Base-by-base conservation (phyloP, 2,888 invertebrate genomes). In the Autographa gamma region DNA sequence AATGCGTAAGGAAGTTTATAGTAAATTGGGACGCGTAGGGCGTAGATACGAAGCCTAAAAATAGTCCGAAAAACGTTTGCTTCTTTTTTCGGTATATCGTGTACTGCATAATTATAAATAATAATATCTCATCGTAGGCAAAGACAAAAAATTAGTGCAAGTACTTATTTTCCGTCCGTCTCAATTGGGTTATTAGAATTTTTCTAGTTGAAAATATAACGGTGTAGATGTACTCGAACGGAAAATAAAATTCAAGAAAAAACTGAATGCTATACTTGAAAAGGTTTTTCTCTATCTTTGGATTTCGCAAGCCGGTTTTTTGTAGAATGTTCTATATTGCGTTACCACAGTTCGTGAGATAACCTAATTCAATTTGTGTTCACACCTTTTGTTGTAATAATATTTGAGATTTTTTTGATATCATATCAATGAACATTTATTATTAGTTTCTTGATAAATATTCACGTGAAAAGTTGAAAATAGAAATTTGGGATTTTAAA, bases 321-420 rank as follows among this genome's bases (percentile, higher is more conserved):
- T 13, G 8, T 48, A 11, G 9, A 8, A 48, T 38, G 52, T 66
- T 76, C 18, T 16, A 56, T 54, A 25, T 62, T 19, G 25, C 56
- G 62, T 63, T n/a, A 43, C 59, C 56, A 65, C 68, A 25, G 65
- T 11, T 75, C 52, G 11, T 61, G 56, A 13, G 48, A 64, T 73
- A 69, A 76, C 66, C 66, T n/a, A 38, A 76, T 73, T 56, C 69
- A 73, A 76, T 73, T 31, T 66, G n/a, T 41, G 61, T 61, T 77
- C 43, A 58, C 63, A 66, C 43, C 52, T 68, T 59, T 48, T n/a
- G 48, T 48, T 48, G 48, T 48, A 48, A 48, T 48, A 48, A 48
- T n/a, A n/a, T 48, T 48, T 48, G 48, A 48, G 48, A 48, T 5
- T 48, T n/a, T 48, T 1, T 16, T 7, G n/a, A 48, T 16, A 48